Evolutionary conservation across 2,113 vertebrate genomes (phyloP), one percentile per base, ranked within the genome.

Genomic region (Rattus rattus): DNA sequence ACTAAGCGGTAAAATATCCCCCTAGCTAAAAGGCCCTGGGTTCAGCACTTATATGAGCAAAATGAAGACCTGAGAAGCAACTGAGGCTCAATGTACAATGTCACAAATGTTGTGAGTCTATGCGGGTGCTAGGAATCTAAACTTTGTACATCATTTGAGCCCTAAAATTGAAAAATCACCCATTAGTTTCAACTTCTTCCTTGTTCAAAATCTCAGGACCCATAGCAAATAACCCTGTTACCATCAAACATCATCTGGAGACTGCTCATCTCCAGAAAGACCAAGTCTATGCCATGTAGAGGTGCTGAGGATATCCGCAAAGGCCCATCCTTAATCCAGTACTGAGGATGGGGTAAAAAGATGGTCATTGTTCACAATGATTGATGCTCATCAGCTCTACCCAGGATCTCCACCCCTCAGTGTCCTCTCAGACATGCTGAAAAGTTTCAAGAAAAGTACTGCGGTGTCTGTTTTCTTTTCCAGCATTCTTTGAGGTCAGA

Each of bases 401-500:
- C 76, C 70, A 91, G 12, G 2, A 3, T 47, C 92, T 75, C 54
- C 79, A 52, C 19, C 49, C 22, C 28, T 72, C 28, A 36, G 24
- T 77, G n/a, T 75, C 87, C 65, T 90, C 56, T 91, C 52, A 7
- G 39, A 56, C n/a, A 54, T 20, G 13, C 22, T 69, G 1, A 36
- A 87, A 94, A 63, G 1, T 73, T 76, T 92, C 20, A 88, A 49
- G 30, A 52, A 67, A 88, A 88, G 33, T 10, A 28, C 49, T 80
- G 1, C 3, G 2, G 17, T 3, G 52, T 85, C n/a, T 63, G n/a
- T 84, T 43, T 43, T 43, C 5, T 76, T 33, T 91, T 54, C 2
- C 12, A 87, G 7, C 4, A 91, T 95, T 75, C 17, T 91, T 84
- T 59, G 91, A 96, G 86, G 49, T 63, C 77, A 90, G 33, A 75